Conservation (phyloP, 2,113 vertebrate genomes). For the Salvelinus namaycush region DNA sequence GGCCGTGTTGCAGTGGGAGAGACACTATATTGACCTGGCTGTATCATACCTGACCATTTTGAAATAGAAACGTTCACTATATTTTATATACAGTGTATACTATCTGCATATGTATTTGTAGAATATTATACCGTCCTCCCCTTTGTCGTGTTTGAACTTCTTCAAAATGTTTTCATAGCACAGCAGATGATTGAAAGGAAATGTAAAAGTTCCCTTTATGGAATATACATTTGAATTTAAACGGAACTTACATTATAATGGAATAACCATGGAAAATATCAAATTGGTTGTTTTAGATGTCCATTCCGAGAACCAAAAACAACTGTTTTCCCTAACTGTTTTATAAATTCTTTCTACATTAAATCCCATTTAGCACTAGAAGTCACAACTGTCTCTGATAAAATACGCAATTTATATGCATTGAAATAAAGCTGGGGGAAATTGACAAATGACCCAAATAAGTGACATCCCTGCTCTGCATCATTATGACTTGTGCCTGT, state of each 20-base stretch:
- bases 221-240: constrained; percentile 16
- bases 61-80: constrained; percentile 40
- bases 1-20: constrained; percentile 77
- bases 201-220: neutral
- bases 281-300: constrained; percentile 8
- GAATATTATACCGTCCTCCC: neutral
- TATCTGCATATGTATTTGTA: neutral
- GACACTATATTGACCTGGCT: constrained; percentile 50
- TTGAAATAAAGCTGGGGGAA: constrained; percentile 53
- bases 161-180: constrained; percentile 11
- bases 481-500: constrained; percentile 70
- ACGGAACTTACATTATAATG: neutral
- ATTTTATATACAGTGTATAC: neutral
- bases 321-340: constrained; percentile 20
- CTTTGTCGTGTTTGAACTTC: neutral
- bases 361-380: constrained; percentile 22
- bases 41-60: constrained; percentile 47
- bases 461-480: constrained; percentile 66
- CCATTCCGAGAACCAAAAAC: constrained; percentile 28
- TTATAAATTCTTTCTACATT: constrained; percentile 25
- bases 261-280: neutral
- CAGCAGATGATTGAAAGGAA: neutral
- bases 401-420: constrained; percentile 72
- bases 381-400: constrained; percentile 55
- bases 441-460: constrained; percentile 74